A percentile compares a stretch with the other conserved stretches of the same genome.
phyloP scores from a whole-genome alignment of 2,888 invertebrate species.

The Anagyrus pseudococci region DNA sequence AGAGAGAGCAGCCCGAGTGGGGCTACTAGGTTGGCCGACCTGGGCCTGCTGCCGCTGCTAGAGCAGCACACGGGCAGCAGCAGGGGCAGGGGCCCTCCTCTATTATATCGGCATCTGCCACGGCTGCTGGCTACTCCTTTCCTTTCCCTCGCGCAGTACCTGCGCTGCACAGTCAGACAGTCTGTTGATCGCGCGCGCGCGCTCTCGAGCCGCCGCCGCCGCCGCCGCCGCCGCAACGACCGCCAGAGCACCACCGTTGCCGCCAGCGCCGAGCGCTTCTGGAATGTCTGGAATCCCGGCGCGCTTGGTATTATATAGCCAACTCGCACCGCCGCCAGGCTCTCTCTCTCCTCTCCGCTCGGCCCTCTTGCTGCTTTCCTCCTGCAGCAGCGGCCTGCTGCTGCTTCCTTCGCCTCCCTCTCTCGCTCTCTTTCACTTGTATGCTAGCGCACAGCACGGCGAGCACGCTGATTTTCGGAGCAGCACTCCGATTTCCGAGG shows the following conservation, averaged over 20 bases:
- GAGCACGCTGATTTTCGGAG: too few relatives aligned
- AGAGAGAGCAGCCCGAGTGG: background rate
- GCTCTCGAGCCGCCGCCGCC: too few relatives aligned
- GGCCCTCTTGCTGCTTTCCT: background rate
- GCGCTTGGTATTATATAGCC: slow-evolving; percentile 25
- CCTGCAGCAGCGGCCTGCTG: background rate
- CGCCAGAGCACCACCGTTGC: background rate
- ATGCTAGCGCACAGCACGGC: background rate
- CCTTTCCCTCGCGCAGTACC: background rate
- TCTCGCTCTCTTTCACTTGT: background rate
- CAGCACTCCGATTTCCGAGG: too few relatives aligned
- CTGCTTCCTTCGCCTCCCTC: slow-evolving; percentile 1
- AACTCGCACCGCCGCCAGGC: slow-evolving; percentile 36
- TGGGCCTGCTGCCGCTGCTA: slow-evolving; percentile 23
- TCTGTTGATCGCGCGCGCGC: too few relatives aligned
- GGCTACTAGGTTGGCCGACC: slow-evolving; percentile 45
- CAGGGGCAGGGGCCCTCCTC: slow-evolving; percentile 41
- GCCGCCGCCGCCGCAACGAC: too few relatives aligned
- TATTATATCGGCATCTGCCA: slow-evolving; percentile 1
- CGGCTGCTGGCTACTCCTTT: background rate
- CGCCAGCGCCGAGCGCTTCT: background rate
- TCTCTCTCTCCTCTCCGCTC: background rate
- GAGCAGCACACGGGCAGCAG: too few relatives aligned
- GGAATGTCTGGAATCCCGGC: slow-evolving; percentile 44
- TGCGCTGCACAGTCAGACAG: too few relatives aligned